Percentiles rank a stretch among this genome's conserved stretches.
Evolutionary conservation across 2,113 vertebrate species (phyloP).

Genomic region (Brevimyrus niger): DNA sequence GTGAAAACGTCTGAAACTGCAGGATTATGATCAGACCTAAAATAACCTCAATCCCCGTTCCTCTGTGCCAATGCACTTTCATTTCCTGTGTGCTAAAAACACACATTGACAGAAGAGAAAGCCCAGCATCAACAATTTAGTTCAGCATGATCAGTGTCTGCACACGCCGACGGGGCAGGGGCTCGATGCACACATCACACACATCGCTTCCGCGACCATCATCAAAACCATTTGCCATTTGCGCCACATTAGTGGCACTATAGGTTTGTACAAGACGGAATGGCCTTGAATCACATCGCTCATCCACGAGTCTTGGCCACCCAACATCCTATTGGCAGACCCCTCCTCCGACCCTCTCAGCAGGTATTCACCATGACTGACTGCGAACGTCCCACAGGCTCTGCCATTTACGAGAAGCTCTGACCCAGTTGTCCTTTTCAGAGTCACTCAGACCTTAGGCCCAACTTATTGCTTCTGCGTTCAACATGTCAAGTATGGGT

Average conservation of each 20-base stretch:
- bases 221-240: neutral
- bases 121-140: neutral
- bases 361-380: neutral
- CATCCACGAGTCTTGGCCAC: neutral
- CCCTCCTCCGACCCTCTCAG: neutral
- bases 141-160: neutral
- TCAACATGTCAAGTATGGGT: neutral
- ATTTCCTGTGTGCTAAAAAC: neutral
- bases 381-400: neutral
- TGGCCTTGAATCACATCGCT: neutral
- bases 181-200: neutral
- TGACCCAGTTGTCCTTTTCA: neutral
- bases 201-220: neutral
- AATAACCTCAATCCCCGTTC: neutral
- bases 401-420: neutral
- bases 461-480: neutral
- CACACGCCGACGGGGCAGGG: neutral
- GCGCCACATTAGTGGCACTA: neutral
- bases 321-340: neutral
- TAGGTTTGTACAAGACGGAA: neutral
- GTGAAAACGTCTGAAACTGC: neutral
- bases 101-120: neutral
- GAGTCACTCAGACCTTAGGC: neutral
- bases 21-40: neutral
- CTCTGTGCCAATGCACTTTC: neutral